These are phyloP conservation scores for Psilopsiagon aurifrons DNA, from an alignment of 2,113 vertebrate species.

Conservation along the genomic window DNA sequence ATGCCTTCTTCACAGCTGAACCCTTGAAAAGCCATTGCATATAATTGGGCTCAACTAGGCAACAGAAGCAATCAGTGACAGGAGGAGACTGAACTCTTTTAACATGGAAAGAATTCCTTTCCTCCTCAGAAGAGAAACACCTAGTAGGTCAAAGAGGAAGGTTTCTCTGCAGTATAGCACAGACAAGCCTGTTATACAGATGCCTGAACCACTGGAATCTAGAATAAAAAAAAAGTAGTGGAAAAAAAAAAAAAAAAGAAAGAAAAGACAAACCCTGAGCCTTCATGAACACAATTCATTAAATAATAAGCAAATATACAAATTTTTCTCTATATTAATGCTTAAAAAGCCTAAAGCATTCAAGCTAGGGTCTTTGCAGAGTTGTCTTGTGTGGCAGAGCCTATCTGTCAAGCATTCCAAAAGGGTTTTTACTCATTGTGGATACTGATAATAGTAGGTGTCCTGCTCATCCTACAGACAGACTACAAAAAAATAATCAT, in stretches of 20 bases:
- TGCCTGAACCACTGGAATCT: constrained; percentile 67
- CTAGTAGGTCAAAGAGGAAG: constrained; percentile 70
- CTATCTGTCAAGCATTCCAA: not conserved
- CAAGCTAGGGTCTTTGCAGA: not conserved
- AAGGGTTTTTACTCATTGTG: not conserved
- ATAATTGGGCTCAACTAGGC: constrained; percentile 61
- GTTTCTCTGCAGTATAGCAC: constrained; percentile 31
- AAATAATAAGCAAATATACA: constrained; percentile 4
- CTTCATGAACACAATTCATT: not conserved
- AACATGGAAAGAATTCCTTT: constrained; percentile 72
- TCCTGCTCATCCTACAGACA: constrained; percentile 3
- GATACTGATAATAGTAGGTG: constrained; percentile 5
- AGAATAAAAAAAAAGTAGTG: not conserved
- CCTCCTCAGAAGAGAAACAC: constrained; percentile 67
- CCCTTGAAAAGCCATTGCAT: constrained; percentile 16
- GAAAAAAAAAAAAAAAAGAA: not conserved
- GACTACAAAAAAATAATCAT: constrained; percentile 21
- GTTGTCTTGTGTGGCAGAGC: not conserved
- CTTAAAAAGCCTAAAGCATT: not conserved
- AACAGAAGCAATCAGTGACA: constrained; percentile 51
- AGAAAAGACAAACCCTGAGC: not conserved
- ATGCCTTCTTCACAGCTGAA: constrained; percentile 32
- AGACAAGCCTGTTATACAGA: constrained; percentile 48
- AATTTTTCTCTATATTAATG: not conserved
- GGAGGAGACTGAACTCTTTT: constrained; percentile 58